phyloP scores from a whole-genome alignment of 2,113 vertebrate species.

The Choloepus hoffmanni region DNA sequence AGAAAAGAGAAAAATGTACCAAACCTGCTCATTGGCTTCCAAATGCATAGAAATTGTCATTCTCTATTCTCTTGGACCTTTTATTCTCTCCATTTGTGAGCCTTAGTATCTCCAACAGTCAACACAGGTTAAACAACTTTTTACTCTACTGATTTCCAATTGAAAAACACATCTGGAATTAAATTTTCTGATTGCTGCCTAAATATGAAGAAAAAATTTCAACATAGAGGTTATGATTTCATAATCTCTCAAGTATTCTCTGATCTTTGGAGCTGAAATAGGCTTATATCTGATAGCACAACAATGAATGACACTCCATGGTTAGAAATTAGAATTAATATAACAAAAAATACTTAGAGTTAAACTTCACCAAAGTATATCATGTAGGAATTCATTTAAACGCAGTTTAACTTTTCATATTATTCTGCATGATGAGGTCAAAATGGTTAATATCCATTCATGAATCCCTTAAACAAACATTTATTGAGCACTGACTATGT shows the following conservation, averaged over 20 bases:
- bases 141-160: neutral
- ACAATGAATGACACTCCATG: neutral
- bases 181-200: slow-evolving; percentile 12
- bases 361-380: slow-evolving; percentile 14
- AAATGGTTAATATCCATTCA: neutral
- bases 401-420: neutral
- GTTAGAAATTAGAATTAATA: neutral
- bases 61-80: neutral
- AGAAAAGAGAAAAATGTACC: neutral
- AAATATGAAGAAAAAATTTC: slow-evolving; percentile 8
- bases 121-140: neutral
- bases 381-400: slow-evolving; percentile 50
- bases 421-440: neutral
- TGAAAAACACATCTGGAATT: slow-evolving; percentile 8
- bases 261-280: slow-evolving; percentile 9
- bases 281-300: neutral
- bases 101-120: neutral
- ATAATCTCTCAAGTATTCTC: neutral
- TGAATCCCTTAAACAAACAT: neutral
- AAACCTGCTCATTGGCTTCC: neutral
- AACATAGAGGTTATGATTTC: neutral
- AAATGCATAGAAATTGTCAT: neutral
- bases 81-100: neutral
- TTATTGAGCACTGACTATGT: neutral
- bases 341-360: neutral